phyloP scores from a whole-genome alignment of 2,797 vertebrate genomes.

The Dicrostonyx torquatus region DNA sequence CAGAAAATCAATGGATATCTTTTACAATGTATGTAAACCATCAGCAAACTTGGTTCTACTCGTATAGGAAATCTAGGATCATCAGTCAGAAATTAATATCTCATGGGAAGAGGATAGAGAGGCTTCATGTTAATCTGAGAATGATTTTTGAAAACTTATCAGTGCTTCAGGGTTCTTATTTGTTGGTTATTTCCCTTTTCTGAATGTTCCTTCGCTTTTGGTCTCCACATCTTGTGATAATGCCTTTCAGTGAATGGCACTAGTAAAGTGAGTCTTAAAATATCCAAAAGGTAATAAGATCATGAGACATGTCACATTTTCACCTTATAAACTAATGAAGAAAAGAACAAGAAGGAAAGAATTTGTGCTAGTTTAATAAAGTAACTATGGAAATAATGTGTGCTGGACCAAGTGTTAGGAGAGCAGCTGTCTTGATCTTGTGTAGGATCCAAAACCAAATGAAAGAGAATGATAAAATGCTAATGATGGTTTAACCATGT shows the following conservation, averaged over 20 bases:
- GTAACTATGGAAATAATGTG: not conserved
- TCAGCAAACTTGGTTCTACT: not conserved
- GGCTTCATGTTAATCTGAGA: not conserved
- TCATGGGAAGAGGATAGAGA: not conserved
- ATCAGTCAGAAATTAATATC: not conserved
- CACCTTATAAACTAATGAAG: not conserved
- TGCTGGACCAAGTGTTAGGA: not conserved
- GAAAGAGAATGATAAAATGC: not conserved
- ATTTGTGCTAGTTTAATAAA: not conserved
- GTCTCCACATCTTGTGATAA: not conserved
- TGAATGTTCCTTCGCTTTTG: not conserved
- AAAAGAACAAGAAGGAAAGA: not conserved
- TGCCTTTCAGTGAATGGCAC: not conserved
- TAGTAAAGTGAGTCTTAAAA: constrained; percentile 28
- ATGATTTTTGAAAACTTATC: not conserved
- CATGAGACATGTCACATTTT: not conserved
- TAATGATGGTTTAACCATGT: not conserved
- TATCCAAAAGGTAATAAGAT: not conserved
- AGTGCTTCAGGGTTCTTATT: not conserved
- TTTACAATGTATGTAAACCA: not conserved
- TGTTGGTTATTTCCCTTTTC: not conserved
- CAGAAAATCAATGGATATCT: not conserved
- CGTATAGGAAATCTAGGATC: not conserved
- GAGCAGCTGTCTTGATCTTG: not conserved
- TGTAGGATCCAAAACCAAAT: not conserved